Conservation (phyloP, 2,888 invertebrate genomes). For the Marasmarcha lunaedactyla region DNA sequence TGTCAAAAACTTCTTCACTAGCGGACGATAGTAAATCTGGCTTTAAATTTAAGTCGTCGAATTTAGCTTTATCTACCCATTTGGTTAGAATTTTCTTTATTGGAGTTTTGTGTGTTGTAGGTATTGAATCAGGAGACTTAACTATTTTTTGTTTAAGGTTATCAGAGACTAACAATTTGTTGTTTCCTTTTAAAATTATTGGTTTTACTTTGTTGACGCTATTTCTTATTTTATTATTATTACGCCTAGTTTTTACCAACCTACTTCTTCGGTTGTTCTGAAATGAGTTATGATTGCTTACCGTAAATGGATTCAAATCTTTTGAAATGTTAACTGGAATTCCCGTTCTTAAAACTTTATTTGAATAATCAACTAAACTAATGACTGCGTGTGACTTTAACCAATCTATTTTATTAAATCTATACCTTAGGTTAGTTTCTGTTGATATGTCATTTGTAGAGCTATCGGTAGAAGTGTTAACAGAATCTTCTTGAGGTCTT, state of each 20-base stretch:
- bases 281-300: neutral
- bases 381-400: conserved; percentile 27
- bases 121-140: conserved; percentile 9
- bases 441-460: conserved; percentile 32
- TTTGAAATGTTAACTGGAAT: too few relatives aligned
- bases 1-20: neutral
- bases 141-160: neutral
- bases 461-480: conserved; percentile 20
- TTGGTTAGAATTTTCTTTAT: conserved; percentile 62
- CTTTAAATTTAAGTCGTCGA: conserved; percentile 50
- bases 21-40: conserved; percentile 35
- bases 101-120: conserved; percentile 28
- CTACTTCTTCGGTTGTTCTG: neutral
- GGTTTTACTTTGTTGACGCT: neutral
- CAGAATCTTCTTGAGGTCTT: conserved; percentile 43
- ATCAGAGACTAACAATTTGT: neutral
- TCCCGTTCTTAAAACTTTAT: neutral
- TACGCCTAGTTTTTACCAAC: neutral
- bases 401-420: conserved; percentile 22
- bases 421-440: conserved; percentile 51
- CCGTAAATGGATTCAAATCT: neutral
- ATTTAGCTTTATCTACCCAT: conserved; percentile 62
- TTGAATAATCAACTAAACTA: conserved; percentile 20
- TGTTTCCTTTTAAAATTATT: neutral
- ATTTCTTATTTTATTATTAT: neutral